A percentile compares a stretch with the other conserved stretches of the same genome.
Evolutionary conservation across 2,888 invertebrate genomes (phyloP).

Genomic region (Sphaerophoria taeniata): DNA sequence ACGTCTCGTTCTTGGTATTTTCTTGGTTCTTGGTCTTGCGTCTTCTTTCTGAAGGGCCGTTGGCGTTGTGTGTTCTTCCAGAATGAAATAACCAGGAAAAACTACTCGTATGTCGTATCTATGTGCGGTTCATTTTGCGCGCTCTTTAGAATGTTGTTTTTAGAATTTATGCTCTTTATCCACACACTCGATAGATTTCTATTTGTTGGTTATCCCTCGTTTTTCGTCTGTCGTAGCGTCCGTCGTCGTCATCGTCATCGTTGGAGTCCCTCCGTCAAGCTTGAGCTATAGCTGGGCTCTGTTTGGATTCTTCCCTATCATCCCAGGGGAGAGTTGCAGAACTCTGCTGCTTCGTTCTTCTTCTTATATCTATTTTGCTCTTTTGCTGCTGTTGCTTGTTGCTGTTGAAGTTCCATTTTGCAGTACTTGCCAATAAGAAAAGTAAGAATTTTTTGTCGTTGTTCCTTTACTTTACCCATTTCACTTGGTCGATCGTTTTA

Average conservation of each 20-base stretch:
- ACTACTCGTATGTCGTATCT: conserved; percentile 34
- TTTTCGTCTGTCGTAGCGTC: background rate
- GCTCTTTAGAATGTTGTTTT: conserved; percentile 68
- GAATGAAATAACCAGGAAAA: conserved; percentile 52
- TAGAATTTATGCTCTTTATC: conserved; percentile 56
- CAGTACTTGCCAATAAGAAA: conserved; percentile 29
- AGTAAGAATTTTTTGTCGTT: conserved; percentile 43
- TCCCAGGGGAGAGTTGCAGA: conserved; percentile 63
- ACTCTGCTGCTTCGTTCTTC: conserved; percentile 53
- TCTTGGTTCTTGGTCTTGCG: conserved; percentile 75
- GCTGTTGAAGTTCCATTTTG: conserved; percentile 11
- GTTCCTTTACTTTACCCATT: conserved; percentile 57
- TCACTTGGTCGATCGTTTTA: conserved; percentile 61
- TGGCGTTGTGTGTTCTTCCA: conserved; percentile 60
- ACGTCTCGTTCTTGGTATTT: conserved; percentile 47
- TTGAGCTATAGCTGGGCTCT: background rate
- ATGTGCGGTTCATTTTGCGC: conserved; percentile 39
- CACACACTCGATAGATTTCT: conserved; percentile 68
- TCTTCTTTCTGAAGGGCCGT: conserved; percentile 66
- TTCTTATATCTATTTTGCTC: conserved; percentile 33
- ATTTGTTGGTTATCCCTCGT: conserved; percentile 55
- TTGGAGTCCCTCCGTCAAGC: background rate
- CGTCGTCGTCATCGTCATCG: background rate
- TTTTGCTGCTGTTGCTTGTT: conserved; percentile 18
- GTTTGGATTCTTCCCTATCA: conserved; percentile 65